A percentile compares a stretch with the other conserved stretches of the same genome.
phyloP scores from a whole-genome alignment of 2,888 invertebrate genomes.

The Harpalus rufipes region DNA sequence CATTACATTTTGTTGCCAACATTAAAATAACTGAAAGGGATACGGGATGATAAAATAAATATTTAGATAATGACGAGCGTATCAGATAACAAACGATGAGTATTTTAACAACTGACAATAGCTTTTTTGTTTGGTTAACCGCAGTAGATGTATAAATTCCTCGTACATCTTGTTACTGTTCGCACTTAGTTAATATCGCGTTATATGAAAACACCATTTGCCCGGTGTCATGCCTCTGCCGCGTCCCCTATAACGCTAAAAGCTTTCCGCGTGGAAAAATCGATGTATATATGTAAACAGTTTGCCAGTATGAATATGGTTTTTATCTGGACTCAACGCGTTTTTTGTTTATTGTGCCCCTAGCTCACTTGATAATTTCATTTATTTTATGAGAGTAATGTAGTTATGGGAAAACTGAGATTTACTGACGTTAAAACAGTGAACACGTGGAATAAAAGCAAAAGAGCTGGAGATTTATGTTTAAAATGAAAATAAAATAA shows the following conservation, averaged over 20 bases:
- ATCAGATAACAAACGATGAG: neutral
- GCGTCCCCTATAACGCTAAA: slow-evolving; percentile 49
- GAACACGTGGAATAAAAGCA: slow-evolving; percentile 35
- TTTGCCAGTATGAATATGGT: slow-evolving; percentile 47
- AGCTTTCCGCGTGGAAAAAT: slow-evolving; percentile 49
- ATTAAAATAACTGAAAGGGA: neutral
- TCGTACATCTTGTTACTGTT: slow-evolving; percentile 57
- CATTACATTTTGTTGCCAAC: neutral
- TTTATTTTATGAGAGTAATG: slow-evolving; percentile 41
- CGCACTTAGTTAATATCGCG: slow-evolving; percentile 56
- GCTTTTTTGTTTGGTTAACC: neutral
- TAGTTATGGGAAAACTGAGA: slow-evolving; percentile 31
- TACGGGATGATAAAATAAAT: neutral
- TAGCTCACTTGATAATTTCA: slow-evolving; percentile 50
- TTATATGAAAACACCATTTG: slow-evolving; percentile 58
- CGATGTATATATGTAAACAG: slow-evolving; percentile 42
- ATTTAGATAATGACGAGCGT: neutral
- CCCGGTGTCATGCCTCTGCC: neutral
- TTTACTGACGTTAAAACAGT: slow-evolving; percentile 33
- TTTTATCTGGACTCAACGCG: slow-evolving; percentile 7
- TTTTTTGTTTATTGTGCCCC: slow-evolving; percentile 44
- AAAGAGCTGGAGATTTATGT: slow-evolving; percentile 26
- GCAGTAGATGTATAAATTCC: slow-evolving; percentile 8
- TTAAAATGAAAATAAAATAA: slow-evolving; percentile 34
- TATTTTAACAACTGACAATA: neutral